phyloP scores from a whole-genome alignment of 2,797 vertebrate species.

The Molossus molossus region DNA sequence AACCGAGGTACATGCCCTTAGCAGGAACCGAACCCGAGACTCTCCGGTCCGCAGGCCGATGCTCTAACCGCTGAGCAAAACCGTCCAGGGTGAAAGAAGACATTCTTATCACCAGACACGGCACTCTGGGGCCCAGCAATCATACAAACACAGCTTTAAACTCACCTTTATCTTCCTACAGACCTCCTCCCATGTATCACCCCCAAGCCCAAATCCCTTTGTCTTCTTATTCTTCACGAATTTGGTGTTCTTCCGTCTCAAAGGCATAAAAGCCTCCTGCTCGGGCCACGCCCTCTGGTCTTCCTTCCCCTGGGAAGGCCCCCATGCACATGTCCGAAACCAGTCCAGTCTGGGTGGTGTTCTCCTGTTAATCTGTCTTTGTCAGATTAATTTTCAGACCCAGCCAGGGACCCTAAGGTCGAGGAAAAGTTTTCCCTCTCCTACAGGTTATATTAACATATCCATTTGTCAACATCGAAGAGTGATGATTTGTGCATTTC shows the following conservation, averaged over 20 bases:
- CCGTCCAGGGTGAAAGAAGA: neutral
- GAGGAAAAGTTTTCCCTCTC: neutral
- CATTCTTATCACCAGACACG: neutral
- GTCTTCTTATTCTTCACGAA: neutral
- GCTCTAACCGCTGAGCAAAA: too few species aligned
- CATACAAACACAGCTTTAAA: neutral
- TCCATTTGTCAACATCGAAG: neutral
- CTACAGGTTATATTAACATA: neutral
- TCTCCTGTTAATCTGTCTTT: neutral
- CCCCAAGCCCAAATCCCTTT: neutral
- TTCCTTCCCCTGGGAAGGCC: neutral
- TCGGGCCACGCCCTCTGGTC: neutral
- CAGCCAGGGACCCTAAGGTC: neutral
- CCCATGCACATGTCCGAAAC: neutral
- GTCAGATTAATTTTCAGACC: neutral
- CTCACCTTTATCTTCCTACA: neutral
- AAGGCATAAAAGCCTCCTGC: neutral
- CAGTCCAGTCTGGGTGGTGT: neutral
- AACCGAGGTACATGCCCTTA: too few species aligned
- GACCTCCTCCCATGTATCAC: neutral
- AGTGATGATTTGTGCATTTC: constrained; percentile 1
- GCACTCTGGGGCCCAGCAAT: neutral
- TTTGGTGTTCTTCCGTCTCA: neutral
- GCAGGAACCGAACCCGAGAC: too few species aligned
- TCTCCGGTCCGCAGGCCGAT: too few species aligned